Conservation (phyloP, 2,113 vertebrate genomes). For the Oostethus manadensis region DNA sequence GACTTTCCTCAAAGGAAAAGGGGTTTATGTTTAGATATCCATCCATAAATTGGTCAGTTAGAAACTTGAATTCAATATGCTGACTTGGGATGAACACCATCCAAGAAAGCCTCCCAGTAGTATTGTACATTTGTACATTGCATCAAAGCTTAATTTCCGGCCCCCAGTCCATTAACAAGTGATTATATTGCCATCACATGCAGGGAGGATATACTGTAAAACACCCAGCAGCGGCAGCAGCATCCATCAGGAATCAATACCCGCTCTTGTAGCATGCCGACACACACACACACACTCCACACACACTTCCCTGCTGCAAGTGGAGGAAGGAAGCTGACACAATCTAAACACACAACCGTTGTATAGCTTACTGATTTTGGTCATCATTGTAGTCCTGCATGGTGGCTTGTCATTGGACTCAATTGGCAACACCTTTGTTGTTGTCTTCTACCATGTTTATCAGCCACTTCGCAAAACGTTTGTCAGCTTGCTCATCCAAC, state of each 20-base stretch:
- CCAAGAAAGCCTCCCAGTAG: not conserved
- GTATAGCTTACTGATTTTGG: too few relatives aligned
- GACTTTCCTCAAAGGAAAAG: too few relatives aligned
- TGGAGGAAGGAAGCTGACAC: conserved; percentile 17
- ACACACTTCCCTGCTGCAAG: conserved; percentile 19
- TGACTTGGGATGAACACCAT: not conserved
- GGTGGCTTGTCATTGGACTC: too few relatives aligned
- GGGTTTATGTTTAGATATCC: too few relatives aligned
- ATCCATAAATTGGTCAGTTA: too few relatives aligned
- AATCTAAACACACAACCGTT: not conserved
- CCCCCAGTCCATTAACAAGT: conserved; percentile 32
- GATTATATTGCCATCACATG: conserved; percentile 19
- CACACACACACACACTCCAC: conserved; percentile 18
- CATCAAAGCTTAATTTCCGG: conserved; percentile 23
- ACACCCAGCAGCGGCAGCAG: conserved; percentile 10
- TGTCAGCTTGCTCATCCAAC: too few relatives aligned
- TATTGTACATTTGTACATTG: too few relatives aligned
- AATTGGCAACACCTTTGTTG: too few relatives aligned
- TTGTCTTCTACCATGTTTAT: too few relatives aligned
- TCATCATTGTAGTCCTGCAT: too few relatives aligned
- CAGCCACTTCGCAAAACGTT: too few relatives aligned
- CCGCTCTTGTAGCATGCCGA: conserved; percentile 1
- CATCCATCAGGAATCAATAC: conserved; percentile 43
- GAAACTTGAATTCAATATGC: not conserved
- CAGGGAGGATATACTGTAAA: conserved; percentile 40